Evolutionary conservation across 2,113 vertebrate species (phyloP), one percentile per base, ranked within the genome.

Genomic region (Corydoras sp.): DNA sequence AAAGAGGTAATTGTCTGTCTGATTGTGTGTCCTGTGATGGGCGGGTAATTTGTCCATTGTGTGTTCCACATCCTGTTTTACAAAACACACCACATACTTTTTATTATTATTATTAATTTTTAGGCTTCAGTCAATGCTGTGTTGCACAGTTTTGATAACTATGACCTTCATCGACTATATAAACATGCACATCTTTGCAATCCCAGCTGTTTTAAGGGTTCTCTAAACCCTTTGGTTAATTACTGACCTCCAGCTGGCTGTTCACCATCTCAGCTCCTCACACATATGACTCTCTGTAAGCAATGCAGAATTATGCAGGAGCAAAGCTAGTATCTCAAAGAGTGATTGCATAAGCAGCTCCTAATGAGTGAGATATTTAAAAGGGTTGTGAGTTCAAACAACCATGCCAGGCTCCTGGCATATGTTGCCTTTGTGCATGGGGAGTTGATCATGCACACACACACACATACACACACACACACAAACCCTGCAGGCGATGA

Each of bases 341-440:
- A 86, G 80, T 85, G 85, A 88, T 89, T 88, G 86, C 82, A 88
- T 88, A 87, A 89, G 86, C 85, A 81, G 77, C 83, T 65, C 76
- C 82, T 89, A 88, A 88, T 88, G 86, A 89, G 84, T 80, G 76
- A 81, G 81, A 75, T 80, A 81, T 79, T 88, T 80, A 71, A 85
- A 87, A 77, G 81, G 78, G 80, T 85, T 76, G 18, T 13, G 10
- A 87, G 88, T 87, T 88, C 86, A 89, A 90, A 89, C 81, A 80
- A 86, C 84, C 84, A 83, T 84, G 80, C 81, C 76, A 76, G 83
- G 65, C 63, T 80, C 78, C 81, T 85, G 85, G 83, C 85, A 88
- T 86, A 86, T 86, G 83, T 81, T 83, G 84, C 83, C 79, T 76
- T 64, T 69, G 83, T 70, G 73, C 77, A 77, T 71, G 78, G 84